phyloP scores from a whole-genome alignment of 1,140 invertebrate genomes.

The Penaeus vannamei region DNA sequence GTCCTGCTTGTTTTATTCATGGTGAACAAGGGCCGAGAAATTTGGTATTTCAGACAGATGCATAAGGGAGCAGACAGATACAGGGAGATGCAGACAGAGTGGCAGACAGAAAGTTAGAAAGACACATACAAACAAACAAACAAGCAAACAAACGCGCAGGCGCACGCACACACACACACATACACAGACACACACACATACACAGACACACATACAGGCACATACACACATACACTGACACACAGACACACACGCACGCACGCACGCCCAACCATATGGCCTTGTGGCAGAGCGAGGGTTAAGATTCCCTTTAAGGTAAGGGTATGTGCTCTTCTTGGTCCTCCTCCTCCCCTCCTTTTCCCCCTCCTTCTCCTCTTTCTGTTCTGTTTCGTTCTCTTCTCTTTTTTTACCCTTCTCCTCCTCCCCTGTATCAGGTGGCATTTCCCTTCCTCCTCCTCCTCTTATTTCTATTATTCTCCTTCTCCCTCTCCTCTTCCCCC shows the following conservation, averaged over 20 bases:
- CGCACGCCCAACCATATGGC: background rate
- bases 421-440: no score
- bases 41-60: background rate
- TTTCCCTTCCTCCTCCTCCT: background rate
- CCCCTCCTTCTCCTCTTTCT: no score
- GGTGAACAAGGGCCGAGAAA: no score
- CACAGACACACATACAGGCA: conserved; percentile 13
- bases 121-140: background rate
- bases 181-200: conserved; percentile 11
- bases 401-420: no score
- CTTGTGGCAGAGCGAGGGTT: no score
- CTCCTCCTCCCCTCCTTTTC: no score
- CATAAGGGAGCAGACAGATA: background rate
- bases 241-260: background rate
- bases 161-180: conserved; percentile 20
- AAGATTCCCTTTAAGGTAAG: no score
- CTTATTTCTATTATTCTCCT: no score
- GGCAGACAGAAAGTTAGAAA: background rate
- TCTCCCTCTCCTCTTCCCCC: no score
- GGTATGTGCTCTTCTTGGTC: no score
- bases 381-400: no score
- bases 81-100: background rate
- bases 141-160: conserved; percentile 13
- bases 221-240: background rate
- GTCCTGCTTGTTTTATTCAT: no score